These are phyloP conservation scores for Apodemia hepburni DNA, from an alignment of 2,888 invertebrate genomes.

Conservation along the genomic window DNA sequence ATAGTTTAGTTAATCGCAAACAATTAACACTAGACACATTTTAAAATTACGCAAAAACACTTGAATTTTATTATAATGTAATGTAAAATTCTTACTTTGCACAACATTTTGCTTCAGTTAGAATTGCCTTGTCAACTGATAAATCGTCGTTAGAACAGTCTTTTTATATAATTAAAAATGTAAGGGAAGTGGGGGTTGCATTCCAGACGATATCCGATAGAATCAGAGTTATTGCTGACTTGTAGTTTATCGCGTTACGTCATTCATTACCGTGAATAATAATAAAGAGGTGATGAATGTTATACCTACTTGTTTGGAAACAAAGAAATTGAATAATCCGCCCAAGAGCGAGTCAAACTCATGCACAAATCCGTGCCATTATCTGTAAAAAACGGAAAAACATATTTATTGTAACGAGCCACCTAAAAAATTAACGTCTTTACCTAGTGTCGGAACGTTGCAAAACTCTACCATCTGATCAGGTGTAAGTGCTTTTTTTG, in stretches of 20 bases:
- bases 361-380: no score
- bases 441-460: no score
- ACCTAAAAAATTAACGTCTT: no score
- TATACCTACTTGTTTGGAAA: constrained; percentile 30
- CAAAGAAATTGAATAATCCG: background rate
- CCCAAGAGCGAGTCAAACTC: no score
- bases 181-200: constrained; percentile 62
- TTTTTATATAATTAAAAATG: constrained; percentile 78
- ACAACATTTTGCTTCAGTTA: constrained; percentile 72
- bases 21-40: no score
- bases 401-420: no score
- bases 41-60: background rate
- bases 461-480: no score
- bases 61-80: constrained; percentile 17
- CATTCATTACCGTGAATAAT: constrained; percentile 52
- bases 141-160: constrained; percentile 59
- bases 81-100: constrained; percentile 59
- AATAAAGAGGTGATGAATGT: constrained; percentile 56
- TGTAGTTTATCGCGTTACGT: constrained; percentile 67
- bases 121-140: constrained; percentile 69
- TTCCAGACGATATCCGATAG: constrained; percentile 73
- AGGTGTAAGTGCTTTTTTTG: no score
- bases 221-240: constrained; percentile 68
- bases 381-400: no score
- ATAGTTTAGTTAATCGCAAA: no score